phyloP scores from a whole-genome alignment of 2,888 invertebrate species.

The Dusona sp. region DNA sequence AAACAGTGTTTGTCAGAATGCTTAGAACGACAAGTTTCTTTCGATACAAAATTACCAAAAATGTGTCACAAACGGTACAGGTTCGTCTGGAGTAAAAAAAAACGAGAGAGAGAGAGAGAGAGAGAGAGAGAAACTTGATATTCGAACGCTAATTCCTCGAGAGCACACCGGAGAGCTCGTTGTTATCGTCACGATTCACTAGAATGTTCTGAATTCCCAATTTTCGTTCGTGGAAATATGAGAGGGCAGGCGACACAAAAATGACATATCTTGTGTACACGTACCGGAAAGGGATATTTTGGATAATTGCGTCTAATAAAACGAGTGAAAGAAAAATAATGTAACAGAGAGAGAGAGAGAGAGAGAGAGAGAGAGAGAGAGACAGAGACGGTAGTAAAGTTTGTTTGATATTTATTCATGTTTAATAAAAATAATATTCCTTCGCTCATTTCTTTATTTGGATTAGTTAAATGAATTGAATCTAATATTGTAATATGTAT shows the following conservation, averaged over 20 bases:
- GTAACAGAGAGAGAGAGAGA: no score
- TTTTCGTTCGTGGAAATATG: conserved; percentile 41
- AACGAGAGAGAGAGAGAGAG: not conserved
- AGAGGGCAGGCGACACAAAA: not conserved
- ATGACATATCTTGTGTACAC: conserved; percentile 5
- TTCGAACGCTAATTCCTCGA: conserved; percentile 52
- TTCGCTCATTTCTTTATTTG: not conserved
- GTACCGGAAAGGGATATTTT: conserved; percentile 6
- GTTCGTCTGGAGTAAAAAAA: not conserved
- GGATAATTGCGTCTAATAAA: not conserved
- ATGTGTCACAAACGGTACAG: not conserved
- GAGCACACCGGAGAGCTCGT: conserved; percentile 44
- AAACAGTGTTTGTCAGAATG: not conserved
- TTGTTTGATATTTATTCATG: no score
- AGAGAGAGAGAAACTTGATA: conserved; percentile 48
- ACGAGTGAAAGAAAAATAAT: not conserved
- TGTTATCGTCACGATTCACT: conserved; percentile 63
- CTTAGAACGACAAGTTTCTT: not conserved
- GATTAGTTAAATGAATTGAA: not conserved
- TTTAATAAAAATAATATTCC: not conserved
- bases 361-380: not conserved
- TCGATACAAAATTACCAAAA: conserved; percentile 7
- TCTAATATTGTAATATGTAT: not conserved
- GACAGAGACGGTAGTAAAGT: no score
- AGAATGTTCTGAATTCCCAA: conserved; percentile 55